These are phyloP conservation scores for Lepilemur ruficaudatus DNA, from an alignment of 2,797 vertebrate genomes.

Conservation along the genomic window DNA sequence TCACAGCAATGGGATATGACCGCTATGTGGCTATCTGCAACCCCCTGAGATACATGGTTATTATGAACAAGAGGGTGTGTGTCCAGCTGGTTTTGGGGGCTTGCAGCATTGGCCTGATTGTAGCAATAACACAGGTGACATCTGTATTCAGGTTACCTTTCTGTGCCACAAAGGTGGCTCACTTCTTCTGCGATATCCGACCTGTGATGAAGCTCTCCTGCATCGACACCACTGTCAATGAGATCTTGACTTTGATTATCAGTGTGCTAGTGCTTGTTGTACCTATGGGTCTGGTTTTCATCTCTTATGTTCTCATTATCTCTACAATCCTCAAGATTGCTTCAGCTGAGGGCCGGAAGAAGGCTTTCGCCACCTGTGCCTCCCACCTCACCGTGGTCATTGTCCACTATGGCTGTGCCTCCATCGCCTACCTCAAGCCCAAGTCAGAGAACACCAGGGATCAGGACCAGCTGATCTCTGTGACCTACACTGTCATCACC, in stretches of 20 bases:
- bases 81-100: neutral
- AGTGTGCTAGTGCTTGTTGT: constrained; percentile 30
- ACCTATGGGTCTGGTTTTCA: constrained; percentile 47
- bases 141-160: constrained; percentile 48
- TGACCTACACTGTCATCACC: constrained; percentile 37
- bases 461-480: constrained; percentile 41
- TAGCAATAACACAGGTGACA: neutral
- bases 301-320: constrained; percentile 60
- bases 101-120: constrained; percentile 8
- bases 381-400: constrained; percentile 46
- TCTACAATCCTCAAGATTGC: constrained; percentile 43
- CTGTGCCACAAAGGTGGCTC: constrained; percentile 45
- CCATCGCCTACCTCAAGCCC: constrained; percentile 53
- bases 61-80: constrained; percentile 25
- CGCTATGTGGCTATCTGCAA: constrained; percentile 60
- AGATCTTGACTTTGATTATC: constrained; percentile 41
- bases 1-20: constrained; percentile 70
- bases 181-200: constrained; percentile 67
- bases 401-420: neutral
- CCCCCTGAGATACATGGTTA: constrained; percentile 50
- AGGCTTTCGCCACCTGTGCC: constrained; percentile 50
- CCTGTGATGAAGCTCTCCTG: constrained; percentile 56
- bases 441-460: constrained; percentile 40
- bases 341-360: neutral
- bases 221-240: neutral